These are phyloP conservation scores for Brachyopa scutellaris DNA, from an alignment of 2,888 invertebrate genomes.

Conservation along the genomic window DNA sequence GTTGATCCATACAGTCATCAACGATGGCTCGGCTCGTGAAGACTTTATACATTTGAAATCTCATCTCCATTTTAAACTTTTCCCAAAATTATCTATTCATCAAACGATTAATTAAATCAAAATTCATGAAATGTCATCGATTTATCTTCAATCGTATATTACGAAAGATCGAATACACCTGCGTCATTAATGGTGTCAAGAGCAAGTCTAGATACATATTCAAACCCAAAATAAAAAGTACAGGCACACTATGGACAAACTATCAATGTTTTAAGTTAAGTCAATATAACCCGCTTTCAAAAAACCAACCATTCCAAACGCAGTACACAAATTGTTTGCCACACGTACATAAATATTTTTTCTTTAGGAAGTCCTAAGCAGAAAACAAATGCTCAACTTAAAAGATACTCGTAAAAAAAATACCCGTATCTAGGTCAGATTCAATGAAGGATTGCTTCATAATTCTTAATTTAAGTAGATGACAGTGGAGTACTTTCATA, in stretches of 20 bases:
- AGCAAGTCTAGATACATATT: too few relatives aligned
- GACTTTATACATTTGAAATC: too few relatives aligned
- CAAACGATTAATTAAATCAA: too few relatives aligned
- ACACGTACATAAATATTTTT: conserved; percentile 26
- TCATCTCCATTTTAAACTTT: too few relatives aligned
- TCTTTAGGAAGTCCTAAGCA: conserved; percentile 19
- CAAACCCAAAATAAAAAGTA: too few relatives aligned
- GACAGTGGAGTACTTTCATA: conserved; percentile 49
- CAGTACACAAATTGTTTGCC: conserved; percentile 5
- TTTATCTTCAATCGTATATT: too few relatives aligned
- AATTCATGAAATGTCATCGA: too few relatives aligned
- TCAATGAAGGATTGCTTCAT: conserved; percentile 57
- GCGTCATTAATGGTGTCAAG: not conserved
- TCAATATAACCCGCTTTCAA: conserved; percentile 39
- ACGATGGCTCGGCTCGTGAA: too few relatives aligned
- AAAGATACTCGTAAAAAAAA: conserved; percentile 9
- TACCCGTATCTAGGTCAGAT: conserved; percentile 45
- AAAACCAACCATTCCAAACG: conserved; percentile 7
- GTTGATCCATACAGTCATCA: too few relatives aligned
- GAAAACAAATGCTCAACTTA: conserved; percentile 50
- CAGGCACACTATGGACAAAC: conserved; percentile 13
- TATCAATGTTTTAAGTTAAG: conserved; percentile 10
- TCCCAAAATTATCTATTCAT: too few relatives aligned
- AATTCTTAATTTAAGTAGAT: conserved; percentile 61
- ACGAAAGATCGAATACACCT: too few relatives aligned